Conservation (phyloP, 2,113 vertebrate genomes). For the Noturus placidus region DNA sequence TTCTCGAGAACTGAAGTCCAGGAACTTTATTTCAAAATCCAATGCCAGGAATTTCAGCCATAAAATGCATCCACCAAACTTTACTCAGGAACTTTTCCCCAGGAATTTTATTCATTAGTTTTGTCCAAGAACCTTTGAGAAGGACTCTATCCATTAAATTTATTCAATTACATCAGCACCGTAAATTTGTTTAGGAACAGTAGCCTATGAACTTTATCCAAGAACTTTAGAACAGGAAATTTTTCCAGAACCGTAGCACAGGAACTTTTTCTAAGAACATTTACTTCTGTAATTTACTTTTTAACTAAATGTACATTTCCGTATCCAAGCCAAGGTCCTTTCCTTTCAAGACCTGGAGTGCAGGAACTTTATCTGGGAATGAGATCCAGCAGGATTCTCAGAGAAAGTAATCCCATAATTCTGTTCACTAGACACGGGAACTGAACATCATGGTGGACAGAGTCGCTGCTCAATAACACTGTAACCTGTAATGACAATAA, state of each 20-base stretch:
- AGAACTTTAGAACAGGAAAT: not conserved
- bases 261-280: not conserved
- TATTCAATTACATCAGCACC: not conserved
- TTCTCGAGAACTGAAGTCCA: too few species aligned
- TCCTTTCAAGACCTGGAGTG: not conserved
- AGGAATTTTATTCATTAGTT: not conserved
- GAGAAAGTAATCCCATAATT: not conserved
- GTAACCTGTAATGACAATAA: not conserved
- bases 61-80: too few species aligned
- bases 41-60: not conserved
- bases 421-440: not conserved
- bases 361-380: not conserved
- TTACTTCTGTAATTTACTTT: not conserved
- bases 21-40: too few species aligned
- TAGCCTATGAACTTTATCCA: not conserved
- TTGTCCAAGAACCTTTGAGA: not conserved
- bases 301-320: not conserved
- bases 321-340: not conserved
- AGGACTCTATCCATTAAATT: not conserved
- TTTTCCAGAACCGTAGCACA: not conserved
- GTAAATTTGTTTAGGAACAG: not conserved
- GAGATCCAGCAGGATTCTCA: not conserved
- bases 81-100: not conserved
- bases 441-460: not conserved
- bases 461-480: not conserved